These are phyloP conservation scores for Phenacoccus solenopsis DNA, from an alignment of 1,140 invertebrate genomes.

Conservation along the genomic window DNA sequence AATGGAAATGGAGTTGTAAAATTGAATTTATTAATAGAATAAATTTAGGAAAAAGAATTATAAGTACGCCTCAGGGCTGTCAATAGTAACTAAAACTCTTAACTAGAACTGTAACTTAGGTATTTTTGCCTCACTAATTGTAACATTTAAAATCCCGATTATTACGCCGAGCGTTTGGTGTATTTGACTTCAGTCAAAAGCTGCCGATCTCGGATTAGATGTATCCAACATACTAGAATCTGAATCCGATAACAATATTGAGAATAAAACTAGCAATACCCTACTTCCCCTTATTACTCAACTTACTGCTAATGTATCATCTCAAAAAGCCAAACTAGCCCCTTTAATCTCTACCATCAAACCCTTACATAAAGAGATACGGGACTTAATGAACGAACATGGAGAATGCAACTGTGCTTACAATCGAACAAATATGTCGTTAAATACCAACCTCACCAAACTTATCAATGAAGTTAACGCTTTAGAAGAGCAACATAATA, in stretches of 20 bases:
- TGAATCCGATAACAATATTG: too few species aligned
- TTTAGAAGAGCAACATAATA: background rate
- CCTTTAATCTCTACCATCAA: background rate
- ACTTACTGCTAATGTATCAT: background rate
- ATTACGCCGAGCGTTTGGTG: too few species aligned
- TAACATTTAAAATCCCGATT: too few species aligned
- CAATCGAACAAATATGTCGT: background rate
- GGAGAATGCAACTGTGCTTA: background rate
- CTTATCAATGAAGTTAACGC: background rate
- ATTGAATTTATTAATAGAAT: too few species aligned
- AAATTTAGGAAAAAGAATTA: too few species aligned
- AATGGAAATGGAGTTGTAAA: too few species aligned
- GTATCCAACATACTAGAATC: background rate
- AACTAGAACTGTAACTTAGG: too few species aligned
- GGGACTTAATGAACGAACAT: background rate
- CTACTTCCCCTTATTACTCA: background rate
- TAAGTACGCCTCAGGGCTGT: too few species aligned
- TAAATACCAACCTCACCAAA: background rate
- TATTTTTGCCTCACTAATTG: too few species aligned
- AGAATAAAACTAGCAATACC: background rate
- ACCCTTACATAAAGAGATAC: background rate
- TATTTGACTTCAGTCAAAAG: too few species aligned
- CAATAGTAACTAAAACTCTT: too few species aligned
- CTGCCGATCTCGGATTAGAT: too few species aligned
- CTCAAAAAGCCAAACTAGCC: background rate